Conservation (phyloP, 2,797 vertebrate species). For the Falco biarmicus region DNA sequence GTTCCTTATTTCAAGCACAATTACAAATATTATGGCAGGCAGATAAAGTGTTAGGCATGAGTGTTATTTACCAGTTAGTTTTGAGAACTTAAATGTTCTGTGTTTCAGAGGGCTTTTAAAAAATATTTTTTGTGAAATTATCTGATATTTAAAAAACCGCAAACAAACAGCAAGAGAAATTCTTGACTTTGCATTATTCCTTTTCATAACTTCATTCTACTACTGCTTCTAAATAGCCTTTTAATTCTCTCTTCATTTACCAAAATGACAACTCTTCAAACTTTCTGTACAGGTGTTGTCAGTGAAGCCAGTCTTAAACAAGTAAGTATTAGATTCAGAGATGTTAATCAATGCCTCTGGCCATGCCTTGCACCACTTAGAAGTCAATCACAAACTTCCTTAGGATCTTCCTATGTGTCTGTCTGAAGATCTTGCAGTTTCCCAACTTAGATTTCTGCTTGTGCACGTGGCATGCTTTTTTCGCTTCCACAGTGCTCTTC, state of each 20-base stretch:
- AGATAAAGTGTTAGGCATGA: background rate
- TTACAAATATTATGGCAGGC: background rate
- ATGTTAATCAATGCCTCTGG: background rate
- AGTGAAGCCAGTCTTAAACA: conserved; percentile 78
- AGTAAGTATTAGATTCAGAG: conserved; percentile 72
- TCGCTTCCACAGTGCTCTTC: background rate
- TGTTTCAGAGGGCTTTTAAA: background rate
- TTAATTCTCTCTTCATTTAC: background rate
- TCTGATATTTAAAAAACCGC: background rate
- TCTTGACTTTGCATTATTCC: background rate
- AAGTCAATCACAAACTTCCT: background rate
- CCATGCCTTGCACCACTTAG: background rate
- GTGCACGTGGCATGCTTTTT: rapidly evolving
- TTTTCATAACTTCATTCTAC: background rate
- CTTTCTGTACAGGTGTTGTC: conserved; percentile 77
- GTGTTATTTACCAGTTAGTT: background rate
- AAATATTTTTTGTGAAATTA: background rate
- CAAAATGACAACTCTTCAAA: background rate
- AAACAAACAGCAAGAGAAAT: background rate
- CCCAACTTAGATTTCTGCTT: background rate
- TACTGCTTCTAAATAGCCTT: background rate
- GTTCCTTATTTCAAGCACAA: background rate
- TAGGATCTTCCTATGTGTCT: background rate
- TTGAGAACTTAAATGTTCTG: background rate
- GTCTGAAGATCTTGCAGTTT: background rate